A percentile compares a stretch with the other conserved stretches of the same genome.
Evolutionary conservation across 2,113 vertebrate genomes (phyloP).

Genomic region (Misgurnus mizolepis): DNA sequence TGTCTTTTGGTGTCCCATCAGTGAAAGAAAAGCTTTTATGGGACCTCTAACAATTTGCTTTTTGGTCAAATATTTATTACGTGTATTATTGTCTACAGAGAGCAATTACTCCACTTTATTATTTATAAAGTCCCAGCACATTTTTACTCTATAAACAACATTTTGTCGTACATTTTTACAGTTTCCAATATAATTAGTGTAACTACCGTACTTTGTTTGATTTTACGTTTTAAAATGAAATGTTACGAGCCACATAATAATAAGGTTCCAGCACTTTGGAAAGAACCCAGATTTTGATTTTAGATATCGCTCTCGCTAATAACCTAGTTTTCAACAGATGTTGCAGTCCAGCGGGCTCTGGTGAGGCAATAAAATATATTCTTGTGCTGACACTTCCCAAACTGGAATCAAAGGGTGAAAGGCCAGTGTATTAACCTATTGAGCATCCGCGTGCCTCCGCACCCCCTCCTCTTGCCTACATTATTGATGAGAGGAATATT

Average conservation of each 20-base stretch:
- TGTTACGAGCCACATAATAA: conserved; percentile 9
- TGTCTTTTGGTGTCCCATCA: conserved; percentile 65
- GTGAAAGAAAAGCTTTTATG: conserved; percentile 75
- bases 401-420: conserved; percentile 79
- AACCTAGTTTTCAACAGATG: conserved; percentile 45
- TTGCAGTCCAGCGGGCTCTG: conserved; percentile 52
- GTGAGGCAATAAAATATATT: conserved; percentile 69
- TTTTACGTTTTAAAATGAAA: conserved; percentile 23
- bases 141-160: conserved; percentile 63
- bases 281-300: conserved; percentile 29
- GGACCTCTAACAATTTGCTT: conserved; percentile 68
- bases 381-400: conserved; percentile 75
- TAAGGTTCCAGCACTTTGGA: conserved; percentile 12
- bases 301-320: conserved; percentile 47
- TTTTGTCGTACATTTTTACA: conserved; percentile 58
- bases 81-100: conserved; percentile 74
- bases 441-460: conserved; percentile 70
- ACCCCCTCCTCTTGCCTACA: conserved; percentile 60
- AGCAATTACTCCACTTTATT: conserved; percentile 78
- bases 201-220: conserved; percentile 3
- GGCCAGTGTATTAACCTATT: conserved; percentile 82
- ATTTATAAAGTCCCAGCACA: conserved; percentile 70
- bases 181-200: conserved; percentile 19
- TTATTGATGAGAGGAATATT: conserved; percentile 78
- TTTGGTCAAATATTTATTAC: conserved; percentile 76